Conservation (phyloP, 2,888 invertebrate genomes). For the Dasypogon diadema region DNA sequence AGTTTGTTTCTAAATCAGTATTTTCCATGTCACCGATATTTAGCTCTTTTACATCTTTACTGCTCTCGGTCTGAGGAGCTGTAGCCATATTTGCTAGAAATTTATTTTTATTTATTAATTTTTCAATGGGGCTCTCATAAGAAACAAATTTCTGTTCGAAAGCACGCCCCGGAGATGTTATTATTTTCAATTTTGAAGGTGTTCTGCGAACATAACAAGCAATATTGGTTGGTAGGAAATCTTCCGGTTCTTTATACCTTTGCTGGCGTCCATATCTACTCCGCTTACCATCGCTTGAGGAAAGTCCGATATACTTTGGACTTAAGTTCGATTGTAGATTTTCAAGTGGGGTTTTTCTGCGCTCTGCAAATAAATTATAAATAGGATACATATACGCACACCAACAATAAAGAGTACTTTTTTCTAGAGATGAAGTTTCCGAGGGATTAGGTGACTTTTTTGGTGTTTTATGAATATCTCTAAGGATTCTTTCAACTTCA, state of each 20-base stretch:
- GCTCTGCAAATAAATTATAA: background rate
- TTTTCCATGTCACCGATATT: background rate
- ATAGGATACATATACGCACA: background rate
- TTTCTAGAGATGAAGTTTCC: background rate
- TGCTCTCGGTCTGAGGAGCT: background rate
- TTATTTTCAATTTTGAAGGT: conserved; percentile 53
- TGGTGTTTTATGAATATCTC: conserved; percentile 4
- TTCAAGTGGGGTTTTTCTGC: conserved; percentile 20
- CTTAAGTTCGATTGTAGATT: conserved; percentile 63
- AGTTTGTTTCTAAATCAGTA: no score
- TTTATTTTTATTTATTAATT: conserved; percentile 64
- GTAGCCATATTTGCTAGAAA: conserved; percentile 34
- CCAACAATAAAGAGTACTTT: conserved; percentile 20
- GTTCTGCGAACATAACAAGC: conserved; percentile 47
- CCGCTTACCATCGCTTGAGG: conserved; percentile 58
- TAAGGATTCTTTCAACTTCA: background rate
- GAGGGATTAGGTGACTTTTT: background rate
- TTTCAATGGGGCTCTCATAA: conserved; percentile 66
- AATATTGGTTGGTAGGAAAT: conserved; percentile 53
- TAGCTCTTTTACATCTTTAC: background rate
- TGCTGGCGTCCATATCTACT: conserved; percentile 55
- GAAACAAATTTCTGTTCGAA: conserved; percentile 53
- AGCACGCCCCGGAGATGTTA: conserved; percentile 52
- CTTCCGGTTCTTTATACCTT: conserved; percentile 59
- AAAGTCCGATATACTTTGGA: conserved; percentile 66